These are phyloP conservation scores for Sparidentex hasta DNA, from an alignment of 2,797 vertebrate genomes.

Conservation along the genomic window DNA sequence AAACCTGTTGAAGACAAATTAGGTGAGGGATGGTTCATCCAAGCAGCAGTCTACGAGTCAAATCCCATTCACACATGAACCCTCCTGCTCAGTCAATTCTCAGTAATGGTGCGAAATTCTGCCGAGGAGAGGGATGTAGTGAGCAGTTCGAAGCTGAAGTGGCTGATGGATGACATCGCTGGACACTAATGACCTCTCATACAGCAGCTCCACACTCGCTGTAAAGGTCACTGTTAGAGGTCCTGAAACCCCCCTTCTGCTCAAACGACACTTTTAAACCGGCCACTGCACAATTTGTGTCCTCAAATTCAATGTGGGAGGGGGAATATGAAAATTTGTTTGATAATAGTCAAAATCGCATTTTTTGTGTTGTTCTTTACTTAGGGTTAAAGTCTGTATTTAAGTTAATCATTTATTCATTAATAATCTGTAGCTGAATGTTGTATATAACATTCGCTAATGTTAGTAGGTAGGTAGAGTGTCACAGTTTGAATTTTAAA, in stretches of 20 bases:
- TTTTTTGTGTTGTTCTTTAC: not conserved
- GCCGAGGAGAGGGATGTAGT: not conserved
- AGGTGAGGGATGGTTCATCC: not conserved
- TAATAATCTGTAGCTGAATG: too few relatives aligned
- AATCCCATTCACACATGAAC: not conserved
- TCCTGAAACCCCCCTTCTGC: not conserved
- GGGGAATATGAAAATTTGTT: not conserved
- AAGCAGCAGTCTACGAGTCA: not conserved
- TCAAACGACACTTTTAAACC: not conserved
- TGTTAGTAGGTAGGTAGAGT: too few relatives aligned
- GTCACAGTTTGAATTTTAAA: too few relatives aligned
- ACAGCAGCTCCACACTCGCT: not conserved
- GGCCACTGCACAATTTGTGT: too few relatives aligned
- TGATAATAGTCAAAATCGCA: not conserved
- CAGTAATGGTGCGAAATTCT: too few relatives aligned
- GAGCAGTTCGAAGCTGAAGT: constrained; percentile 16
- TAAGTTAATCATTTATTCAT: not conserved
- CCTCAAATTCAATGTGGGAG: not conserved
- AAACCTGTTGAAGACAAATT: not conserved
- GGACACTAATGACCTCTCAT: constrained; percentile 20
- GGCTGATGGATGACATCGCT: constrained; percentile 13
- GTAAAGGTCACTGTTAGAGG: constrained; percentile 28
- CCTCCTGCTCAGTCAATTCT: not conserved
- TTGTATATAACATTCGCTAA: too few relatives aligned
- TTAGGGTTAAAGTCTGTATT: not conserved